A percentile compares a stretch with the other conserved stretches of the same genome.
phyloP scores from a whole-genome alignment of 2,888 invertebrate species.

The Anagyrus pseudococci region DNA sequence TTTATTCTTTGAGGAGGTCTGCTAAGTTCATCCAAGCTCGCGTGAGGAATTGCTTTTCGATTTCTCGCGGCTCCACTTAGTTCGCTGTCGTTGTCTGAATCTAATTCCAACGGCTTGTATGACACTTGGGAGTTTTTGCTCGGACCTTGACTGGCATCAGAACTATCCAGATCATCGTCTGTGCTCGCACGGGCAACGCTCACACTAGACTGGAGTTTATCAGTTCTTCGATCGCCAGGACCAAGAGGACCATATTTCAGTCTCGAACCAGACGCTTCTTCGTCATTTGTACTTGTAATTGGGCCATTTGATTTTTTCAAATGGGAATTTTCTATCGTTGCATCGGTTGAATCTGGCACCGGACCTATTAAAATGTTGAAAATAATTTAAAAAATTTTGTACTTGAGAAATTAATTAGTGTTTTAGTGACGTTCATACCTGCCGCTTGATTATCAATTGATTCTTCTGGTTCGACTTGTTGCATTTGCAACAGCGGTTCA shows the following conservation, averaged over 20 bases:
- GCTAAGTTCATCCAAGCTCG: slow-evolving; percentile 41
- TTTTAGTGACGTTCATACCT: slow-evolving; percentile 15
- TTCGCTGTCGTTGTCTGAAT: slow-evolving; percentile 57
- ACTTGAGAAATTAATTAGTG: no score
- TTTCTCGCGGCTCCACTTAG: slow-evolving; percentile 47
- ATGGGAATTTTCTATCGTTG: not conserved
- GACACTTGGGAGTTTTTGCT: slow-evolving; percentile 46
- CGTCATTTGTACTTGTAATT: not conserved
- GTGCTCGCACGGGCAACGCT: slow-evolving; percentile 13
- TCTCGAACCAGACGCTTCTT: slow-evolving; percentile 18
- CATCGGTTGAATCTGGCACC: not conserved
- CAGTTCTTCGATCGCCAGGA: slow-evolving; percentile 47
- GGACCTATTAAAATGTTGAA: not conserved
- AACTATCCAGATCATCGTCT: slow-evolving; percentile 47
- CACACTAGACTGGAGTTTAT: slow-evolving; percentile 17
- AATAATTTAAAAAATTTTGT: no score
- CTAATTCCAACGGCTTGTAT: slow-evolving; percentile 54
- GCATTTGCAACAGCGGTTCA: slow-evolving; percentile 41
- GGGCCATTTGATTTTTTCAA: slow-evolving; percentile 16
- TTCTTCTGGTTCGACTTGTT: slow-evolving; percentile 12
- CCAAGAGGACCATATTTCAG: slow-evolving; percentile 52
- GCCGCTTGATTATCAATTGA: slow-evolving; percentile 3
- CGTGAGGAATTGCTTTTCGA: slow-evolving; percentile 45
- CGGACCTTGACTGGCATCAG: slow-evolving; percentile 43
- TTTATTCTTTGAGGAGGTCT: slow-evolving; percentile 8